These are phyloP conservation scores for Drosophila sordidula DNA, from an alignment of 2,888 invertebrate species.

Conservation along the genomic window DNA sequence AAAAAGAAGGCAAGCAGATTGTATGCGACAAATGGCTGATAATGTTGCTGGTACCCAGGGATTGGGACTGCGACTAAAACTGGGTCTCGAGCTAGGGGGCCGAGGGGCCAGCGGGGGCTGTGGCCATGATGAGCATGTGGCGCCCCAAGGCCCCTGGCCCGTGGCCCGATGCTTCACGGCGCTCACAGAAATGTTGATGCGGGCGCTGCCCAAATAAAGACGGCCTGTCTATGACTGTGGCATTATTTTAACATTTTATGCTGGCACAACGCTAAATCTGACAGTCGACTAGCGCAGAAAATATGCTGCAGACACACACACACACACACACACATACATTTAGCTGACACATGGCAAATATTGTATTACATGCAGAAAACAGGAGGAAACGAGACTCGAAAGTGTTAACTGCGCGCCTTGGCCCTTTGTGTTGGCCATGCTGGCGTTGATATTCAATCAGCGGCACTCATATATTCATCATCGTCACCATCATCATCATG, in stretches of 20 bases:
- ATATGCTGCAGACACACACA: slow-evolving; percentile 60
- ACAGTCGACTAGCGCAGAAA: slow-evolving; percentile 79
- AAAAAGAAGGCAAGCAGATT: slow-evolving; percentile 73
- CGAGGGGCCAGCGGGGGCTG: neutral
- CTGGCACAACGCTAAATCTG: slow-evolving; percentile 81
- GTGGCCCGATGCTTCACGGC: too few species aligned
- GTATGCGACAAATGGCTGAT: slow-evolving; percentile 82
- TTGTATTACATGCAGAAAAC: slow-evolving; percentile 62
- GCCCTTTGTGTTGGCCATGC: slow-evolving; percentile 42
- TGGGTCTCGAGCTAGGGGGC: neutral
- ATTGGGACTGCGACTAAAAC: slow-evolving; percentile 37
- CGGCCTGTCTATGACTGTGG: slow-evolving; percentile 71
- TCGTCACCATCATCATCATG: slow-evolving; percentile 31
- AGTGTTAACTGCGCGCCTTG: slow-evolving; percentile 64
- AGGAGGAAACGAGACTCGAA: slow-evolving; percentile 72
- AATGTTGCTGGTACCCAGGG: slow-evolving; percentile 67
- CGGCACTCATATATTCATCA: slow-evolving; percentile 76
- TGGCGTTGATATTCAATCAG: slow-evolving; percentile 75
- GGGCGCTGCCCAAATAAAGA: slow-evolving; percentile 70
- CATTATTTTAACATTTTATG: slow-evolving; percentile 81
- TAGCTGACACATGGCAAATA: slow-evolving; percentile 55
- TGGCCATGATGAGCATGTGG: slow-evolving; percentile 20
- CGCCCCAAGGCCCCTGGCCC: slow-evolving; percentile 1
- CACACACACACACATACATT: neutral
- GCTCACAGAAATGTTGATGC: slow-evolving; percentile 42